Evolutionary conservation across 2,113 vertebrate genomes (phyloP).

Genomic region (Calonectris borealis): DNA sequence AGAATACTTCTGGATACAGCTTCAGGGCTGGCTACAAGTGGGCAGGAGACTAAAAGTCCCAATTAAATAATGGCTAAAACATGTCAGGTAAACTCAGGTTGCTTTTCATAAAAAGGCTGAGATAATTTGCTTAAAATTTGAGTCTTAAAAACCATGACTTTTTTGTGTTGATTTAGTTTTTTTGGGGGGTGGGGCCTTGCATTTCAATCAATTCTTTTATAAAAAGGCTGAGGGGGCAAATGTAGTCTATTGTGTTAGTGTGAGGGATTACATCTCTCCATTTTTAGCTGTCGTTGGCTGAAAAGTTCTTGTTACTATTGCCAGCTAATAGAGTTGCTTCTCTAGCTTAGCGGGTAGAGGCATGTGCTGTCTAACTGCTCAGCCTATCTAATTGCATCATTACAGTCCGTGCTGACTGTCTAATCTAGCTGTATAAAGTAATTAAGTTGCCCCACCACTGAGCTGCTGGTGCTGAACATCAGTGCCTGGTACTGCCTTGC

Average conservation of each 20-base stretch:
- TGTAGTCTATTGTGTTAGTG: fast-evolving
- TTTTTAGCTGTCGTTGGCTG: not conserved
- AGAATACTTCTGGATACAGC: not conserved
- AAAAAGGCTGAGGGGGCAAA: not conserved
- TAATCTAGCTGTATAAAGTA: not conserved
- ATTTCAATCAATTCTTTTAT: not conserved
- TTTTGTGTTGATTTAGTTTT: not conserved
- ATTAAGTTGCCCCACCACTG: not conserved
- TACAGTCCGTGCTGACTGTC: not conserved
- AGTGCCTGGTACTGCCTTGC: not conserved
- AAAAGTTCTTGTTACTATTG: not conserved
- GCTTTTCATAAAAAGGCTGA: not conserved
- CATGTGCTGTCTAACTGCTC: not conserved
- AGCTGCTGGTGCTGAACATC: not conserved
- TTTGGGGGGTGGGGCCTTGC: not conserved
- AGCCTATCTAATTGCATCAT: not conserved
- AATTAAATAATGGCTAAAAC: not conserved
- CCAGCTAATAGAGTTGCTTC: not conserved
- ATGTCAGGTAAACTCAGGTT: not conserved
- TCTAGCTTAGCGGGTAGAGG: not conserved
- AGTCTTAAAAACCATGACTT: not conserved
- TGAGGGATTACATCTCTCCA: not conserved
- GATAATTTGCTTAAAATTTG: not conserved
- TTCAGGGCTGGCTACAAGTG: not conserved
- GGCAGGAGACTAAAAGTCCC: not conserved